phyloP scores from a whole-genome alignment of 2,113 vertebrate genomes.

The Mungos mungo region DNA sequence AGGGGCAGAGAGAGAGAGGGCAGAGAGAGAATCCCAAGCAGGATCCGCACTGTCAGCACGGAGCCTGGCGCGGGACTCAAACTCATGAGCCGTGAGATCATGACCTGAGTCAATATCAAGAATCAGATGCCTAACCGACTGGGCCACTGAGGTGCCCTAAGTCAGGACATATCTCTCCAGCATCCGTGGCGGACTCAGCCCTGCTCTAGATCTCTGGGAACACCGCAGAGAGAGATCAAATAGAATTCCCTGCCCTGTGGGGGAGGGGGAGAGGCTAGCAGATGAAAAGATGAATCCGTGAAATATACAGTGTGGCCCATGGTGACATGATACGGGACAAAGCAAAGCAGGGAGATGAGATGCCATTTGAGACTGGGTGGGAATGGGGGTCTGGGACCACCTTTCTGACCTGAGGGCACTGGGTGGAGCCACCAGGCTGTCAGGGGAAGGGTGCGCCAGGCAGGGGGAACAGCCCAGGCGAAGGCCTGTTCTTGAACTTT shows the following conservation, averaged over 20 bases:
- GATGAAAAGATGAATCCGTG: background rate
- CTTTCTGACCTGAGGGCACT: background rate
- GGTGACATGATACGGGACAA: background rate
- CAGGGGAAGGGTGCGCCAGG: background rate
- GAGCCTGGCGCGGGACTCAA: too few species aligned
- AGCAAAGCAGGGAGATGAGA: background rate
- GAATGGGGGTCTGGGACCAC: background rate
- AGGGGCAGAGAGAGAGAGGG: too few species aligned
- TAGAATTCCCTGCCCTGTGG: background rate
- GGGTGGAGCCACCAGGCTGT: background rate
- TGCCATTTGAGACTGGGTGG: background rate
- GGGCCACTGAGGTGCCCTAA: too few species aligned
- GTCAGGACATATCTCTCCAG: background rate
- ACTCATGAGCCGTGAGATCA: too few species aligned
- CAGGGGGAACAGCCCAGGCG: background rate
- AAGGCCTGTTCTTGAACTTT: background rate
- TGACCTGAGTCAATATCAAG: too few species aligned
- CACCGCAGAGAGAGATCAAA: background rate
- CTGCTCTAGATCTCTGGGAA: background rate
- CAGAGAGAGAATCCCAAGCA: too few species aligned
- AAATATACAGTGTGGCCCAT: background rate
- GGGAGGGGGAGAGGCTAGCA: background rate
- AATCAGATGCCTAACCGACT: too few species aligned
- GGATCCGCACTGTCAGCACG: too few species aligned
- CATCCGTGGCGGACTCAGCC: background rate